Conservation (phyloP, 1,140 invertebrate species). For the Heliconius melpomene region DNA sequence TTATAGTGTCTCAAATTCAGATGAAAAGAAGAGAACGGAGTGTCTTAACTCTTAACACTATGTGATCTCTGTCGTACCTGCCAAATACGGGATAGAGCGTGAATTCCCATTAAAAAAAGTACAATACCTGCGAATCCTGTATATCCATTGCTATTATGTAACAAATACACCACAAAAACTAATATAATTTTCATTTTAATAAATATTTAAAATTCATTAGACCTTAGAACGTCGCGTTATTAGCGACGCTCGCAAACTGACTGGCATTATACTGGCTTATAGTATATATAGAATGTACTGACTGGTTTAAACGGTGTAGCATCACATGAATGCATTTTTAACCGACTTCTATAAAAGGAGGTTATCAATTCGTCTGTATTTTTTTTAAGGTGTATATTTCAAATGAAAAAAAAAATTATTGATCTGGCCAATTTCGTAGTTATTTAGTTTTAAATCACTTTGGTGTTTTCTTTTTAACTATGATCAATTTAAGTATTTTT, state of each 20-base stretch:
- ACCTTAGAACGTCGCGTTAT: neutral
- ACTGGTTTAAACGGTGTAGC: neutral
- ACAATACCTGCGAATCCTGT: neutral
- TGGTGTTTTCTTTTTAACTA: too few relatives aligned
- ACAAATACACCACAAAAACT: neutral
- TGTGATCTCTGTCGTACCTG: too few relatives aligned
- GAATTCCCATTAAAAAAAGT: too few relatives aligned
- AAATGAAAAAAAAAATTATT: neutral
- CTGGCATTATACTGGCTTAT: neutral
- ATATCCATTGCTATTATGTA: neutral
- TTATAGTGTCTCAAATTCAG: too few relatives aligned
- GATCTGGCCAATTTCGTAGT: neutral
- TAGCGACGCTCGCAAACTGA: neutral
- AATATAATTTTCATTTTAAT: neutral
- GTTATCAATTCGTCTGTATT: too few relatives aligned
- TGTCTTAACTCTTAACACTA: too few relatives aligned
- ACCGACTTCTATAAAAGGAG: too few relatives aligned
- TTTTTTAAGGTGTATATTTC: neutral
- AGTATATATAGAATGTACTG: too few relatives aligned
- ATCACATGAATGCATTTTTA: neutral
- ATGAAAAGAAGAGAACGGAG: too few relatives aligned
- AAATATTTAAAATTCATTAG: neutral
- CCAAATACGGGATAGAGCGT: too few relatives aligned
- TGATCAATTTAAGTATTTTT: too few relatives aligned
- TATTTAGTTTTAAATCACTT: neutral